Evolutionary conservation across 2,797 vertebrate genomes (phyloP).

Genomic region (Poeciliopsis infans): DNA sequence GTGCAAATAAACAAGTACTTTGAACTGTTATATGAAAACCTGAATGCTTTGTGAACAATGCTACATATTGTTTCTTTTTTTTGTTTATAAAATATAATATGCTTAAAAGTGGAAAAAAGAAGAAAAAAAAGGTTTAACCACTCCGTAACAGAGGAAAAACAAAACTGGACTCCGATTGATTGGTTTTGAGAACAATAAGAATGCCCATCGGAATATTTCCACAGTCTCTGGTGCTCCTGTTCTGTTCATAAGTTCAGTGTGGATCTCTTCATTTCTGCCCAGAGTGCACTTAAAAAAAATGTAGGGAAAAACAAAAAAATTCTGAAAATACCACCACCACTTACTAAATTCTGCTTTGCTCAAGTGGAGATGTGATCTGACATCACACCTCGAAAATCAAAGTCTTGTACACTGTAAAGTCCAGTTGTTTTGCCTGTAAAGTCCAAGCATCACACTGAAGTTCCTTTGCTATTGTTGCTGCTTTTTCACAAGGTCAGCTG

Average conservation of each 20-base stretch:
- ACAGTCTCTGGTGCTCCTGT: conserved; percentile 63
- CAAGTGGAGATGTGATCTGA: conserved; percentile 63
- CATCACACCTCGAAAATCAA: conserved; percentile 37
- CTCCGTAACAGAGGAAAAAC: conserved; percentile 69
- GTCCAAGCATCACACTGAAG: conserved; percentile 65
- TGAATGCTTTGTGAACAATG: conserved; percentile 92
- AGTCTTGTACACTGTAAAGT: conserved; percentile 59
- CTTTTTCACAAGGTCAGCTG: conserved; percentile 64
- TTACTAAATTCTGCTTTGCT: conserved; percentile 75
- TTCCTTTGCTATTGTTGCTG: conserved; percentile 63
- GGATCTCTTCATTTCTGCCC: conserved; percentile 74
- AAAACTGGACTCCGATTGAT: conserved; percentile 75
- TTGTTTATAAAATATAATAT: conserved; percentile 80
- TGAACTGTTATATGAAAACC: conserved; percentile 84
- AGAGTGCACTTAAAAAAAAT: conserved; percentile 62
- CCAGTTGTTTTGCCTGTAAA: conserved; percentile 62
- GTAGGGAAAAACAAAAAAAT: conserved; percentile 19
- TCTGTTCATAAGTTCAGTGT: conserved; percentile 71
- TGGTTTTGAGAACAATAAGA: conserved; percentile 75
- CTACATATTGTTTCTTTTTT: conserved; percentile 84
- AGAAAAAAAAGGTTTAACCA: conserved; percentile 73
- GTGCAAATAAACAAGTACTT: conserved; percentile 83
- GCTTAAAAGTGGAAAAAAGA: conserved; percentile 79
- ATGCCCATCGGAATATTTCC: conserved; percentile 81
- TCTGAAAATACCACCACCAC: conserved; percentile 63